Percentiles rank a stretch among this genome's conserved stretches.
Evolutionary conservation across 2,113 vertebrate genomes (phyloP).

Genomic region (Mionectes macconnelli): DNA sequence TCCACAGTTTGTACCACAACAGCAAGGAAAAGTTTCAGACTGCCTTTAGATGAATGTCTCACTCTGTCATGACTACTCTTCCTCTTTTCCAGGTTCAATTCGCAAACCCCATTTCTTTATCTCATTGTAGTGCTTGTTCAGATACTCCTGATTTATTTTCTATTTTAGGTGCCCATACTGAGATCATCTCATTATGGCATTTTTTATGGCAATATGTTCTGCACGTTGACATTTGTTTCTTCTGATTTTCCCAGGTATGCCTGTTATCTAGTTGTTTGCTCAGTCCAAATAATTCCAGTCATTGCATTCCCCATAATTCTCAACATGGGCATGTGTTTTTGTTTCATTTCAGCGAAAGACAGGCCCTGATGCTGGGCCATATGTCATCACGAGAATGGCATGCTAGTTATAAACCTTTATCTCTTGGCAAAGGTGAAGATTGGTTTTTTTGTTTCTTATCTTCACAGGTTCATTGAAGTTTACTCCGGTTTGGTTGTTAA

Average conservation of each 20-base stretch:
- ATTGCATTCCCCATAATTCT: not conserved
- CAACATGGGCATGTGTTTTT: not conserved
- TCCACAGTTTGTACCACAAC: not conserved
- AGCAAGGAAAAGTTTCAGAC: not conserved
- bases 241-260: slow-evolving; percentile 29
- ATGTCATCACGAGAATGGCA: slow-evolving; percentile 44
- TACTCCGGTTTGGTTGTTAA: not conserved
- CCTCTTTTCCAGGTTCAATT: not conserved
- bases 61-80: not conserved
- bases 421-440: slow-evolving; percentile 10
- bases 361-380: not conserved
- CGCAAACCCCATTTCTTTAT: not conserved
- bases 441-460: slow-evolving; percentile 24
- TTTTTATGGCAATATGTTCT: slow-evolving; percentile 27
- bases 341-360: slow-evolving; percentile 8
- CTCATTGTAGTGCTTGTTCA: not conserved
- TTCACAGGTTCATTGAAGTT: not conserved
- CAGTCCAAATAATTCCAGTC: slow-evolving; percentile 3
- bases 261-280: not conserved
- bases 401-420: slow-evolving; percentile 45
- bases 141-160: not conserved
- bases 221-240: not conserved
- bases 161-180: not conserved
- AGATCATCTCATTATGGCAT: not conserved
- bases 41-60: not conserved